A percentile compares a stretch with the other conserved stretches of the same genome.
Conservation (phyloP, 2,113 vertebrate genomes). For the Aepyceros melampus region DNA sequence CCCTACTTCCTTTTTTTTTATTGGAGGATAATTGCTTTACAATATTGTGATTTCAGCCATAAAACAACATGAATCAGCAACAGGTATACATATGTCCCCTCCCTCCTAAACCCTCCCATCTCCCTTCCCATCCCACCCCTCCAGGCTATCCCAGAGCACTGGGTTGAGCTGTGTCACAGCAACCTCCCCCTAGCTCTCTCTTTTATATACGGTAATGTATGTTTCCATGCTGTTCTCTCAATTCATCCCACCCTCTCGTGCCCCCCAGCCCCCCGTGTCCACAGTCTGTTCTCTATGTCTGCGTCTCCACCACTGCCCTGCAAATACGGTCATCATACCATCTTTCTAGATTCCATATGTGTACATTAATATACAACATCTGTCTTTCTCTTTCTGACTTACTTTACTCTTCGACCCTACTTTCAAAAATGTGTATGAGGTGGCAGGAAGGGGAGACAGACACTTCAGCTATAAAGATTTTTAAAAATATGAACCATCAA, state of each 20-base stretch:
- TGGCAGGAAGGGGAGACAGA: neutral
- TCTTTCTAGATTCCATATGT: neutral
- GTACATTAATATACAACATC: neutral
- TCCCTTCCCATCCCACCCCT: neutral
- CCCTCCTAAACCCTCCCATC: neutral
- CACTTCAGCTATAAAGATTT: neutral
- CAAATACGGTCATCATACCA: neutral
- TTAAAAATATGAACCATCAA: neutral
- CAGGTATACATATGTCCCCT: neutral
- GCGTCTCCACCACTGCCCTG: neutral
- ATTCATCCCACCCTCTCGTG: neutral
- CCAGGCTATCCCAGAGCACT: neutral
- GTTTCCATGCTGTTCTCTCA: neutral
- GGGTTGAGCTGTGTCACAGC: neutral
- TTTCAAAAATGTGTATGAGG: neutral
- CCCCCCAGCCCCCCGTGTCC: neutral
- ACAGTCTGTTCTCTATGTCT: neutral
- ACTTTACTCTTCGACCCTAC: neutral
- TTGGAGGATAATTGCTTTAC: neutral
- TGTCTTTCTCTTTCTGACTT: neutral
- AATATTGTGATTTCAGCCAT: neutral
- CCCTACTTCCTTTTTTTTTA: neutral
- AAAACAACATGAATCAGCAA: neutral
- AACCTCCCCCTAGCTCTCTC: neutral
- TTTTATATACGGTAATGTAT: neutral